These are phyloP conservation scores for Odontothrips loti DNA, from an alignment of 2,888 invertebrate species.

Conservation along the genomic window DNA sequence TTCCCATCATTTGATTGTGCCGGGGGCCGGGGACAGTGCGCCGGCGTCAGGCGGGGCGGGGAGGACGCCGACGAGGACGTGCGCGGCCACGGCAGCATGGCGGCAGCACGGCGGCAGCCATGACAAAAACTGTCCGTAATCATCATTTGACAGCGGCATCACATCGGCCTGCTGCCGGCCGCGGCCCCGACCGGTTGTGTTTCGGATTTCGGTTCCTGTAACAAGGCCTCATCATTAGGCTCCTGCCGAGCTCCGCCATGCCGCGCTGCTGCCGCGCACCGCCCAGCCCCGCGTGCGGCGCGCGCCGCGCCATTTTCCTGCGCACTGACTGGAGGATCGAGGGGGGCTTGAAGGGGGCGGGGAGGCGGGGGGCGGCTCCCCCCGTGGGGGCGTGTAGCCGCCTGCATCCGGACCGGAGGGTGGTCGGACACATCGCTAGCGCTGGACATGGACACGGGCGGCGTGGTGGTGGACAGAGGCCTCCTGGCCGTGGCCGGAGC, in stretches of 20 bases:
- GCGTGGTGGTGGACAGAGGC: too few relatives aligned
- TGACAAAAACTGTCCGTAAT: conserved; percentile 13
- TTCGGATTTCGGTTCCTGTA: conserved; percentile 13
- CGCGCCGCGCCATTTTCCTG: not conserved
- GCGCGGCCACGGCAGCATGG: not conserved
- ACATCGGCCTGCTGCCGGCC: not conserved
- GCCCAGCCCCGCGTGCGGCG: not conserved
- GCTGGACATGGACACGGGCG: too few relatives aligned
- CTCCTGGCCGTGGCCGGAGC: not conserved
- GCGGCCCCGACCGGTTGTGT: not conserved
- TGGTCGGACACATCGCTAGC: too few relatives aligned
- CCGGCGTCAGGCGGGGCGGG: not conserved
- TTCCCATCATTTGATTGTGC: not conserved
- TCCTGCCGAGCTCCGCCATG: not conserved
- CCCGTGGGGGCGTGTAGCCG: not conserved
- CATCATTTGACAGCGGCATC: not conserved
- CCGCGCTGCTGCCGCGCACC: not conserved
- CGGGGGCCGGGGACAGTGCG: not conserved
- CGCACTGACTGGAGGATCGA: not conserved
- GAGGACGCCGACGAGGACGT: too few relatives aligned
- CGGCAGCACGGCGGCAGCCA: not conserved
- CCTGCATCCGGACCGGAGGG: too few relatives aligned
- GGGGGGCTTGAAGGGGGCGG: not conserved
- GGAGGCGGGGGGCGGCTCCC: not conserved
- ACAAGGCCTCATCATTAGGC: conserved; percentile 19